A percentile compares a stretch with the other conserved stretches of the same genome.
These are phyloP conservation scores for Dryadula phaetusa DNA, from an alignment of 2,888 invertebrate species.

Conservation along the genomic window DNA sequence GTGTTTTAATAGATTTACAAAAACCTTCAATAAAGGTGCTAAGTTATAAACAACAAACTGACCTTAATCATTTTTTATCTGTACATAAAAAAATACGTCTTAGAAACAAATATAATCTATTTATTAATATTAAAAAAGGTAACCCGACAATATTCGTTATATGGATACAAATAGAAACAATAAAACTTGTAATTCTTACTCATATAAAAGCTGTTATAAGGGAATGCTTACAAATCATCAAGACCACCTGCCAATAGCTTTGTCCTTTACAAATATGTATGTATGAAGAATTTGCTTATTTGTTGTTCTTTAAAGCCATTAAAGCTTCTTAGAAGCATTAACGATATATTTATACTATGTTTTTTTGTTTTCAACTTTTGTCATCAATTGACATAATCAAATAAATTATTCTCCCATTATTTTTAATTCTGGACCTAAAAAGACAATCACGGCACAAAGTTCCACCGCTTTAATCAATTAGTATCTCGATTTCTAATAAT, in stretches of 20 bases:
- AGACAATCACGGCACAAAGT: too few species aligned
- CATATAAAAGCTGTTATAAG: background rate
- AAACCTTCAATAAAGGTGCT: background rate
- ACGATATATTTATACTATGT: background rate
- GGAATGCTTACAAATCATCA: background rate
- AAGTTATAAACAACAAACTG: background rate
- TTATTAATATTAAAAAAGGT: too few species aligned
- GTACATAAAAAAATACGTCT: too few species aligned
- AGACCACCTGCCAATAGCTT: background rate
- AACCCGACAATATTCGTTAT: too few species aligned
- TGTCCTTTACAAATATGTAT: background rate
- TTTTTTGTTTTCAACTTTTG: constrained; percentile 6
- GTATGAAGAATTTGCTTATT: background rate
- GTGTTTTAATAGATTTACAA: constrained; percentile 4
- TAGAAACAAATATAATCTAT: too few species aligned
- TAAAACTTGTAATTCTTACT: constrained; percentile 3
- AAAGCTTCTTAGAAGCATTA: background rate
- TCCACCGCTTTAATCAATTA: too few species aligned
- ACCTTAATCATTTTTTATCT: too few species aligned
- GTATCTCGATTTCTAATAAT: too few species aligned
- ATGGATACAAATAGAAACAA: background rate
- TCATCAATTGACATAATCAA: background rate
- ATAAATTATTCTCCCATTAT: too few species aligned
- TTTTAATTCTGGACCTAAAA: too few species aligned
- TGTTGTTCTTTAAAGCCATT: background rate